Evolutionary conservation across 1,140 invertebrate genomes (phyloP), one percentile per base, ranked within the genome.

Genomic region (Cydia splendana): DNA sequence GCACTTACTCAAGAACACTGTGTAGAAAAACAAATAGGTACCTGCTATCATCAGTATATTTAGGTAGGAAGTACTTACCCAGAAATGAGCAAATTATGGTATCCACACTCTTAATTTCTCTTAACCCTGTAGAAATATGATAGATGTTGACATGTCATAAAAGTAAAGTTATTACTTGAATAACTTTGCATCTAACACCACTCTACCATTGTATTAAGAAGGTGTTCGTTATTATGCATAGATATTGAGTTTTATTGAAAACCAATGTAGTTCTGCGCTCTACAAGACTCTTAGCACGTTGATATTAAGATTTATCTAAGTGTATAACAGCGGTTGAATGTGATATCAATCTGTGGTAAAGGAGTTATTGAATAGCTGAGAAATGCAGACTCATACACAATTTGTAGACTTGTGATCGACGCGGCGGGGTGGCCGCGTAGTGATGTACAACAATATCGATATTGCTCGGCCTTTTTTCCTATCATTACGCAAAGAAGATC

Each of bases 321-420:
- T 62, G 57, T 20, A 62, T 24, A 62, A 24, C 2, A 62, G 2
- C 57, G 6, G 57, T 62, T 20, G 57, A 71, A 76, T 78, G 65
- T 79, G 88, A 86, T 88, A 87, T 82, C 78, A 79, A 88, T 88
- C 87, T 84, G 80, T 77, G 82, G 86, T 87, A 82, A 87, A 84
- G 80, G 80, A 83, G 85, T 81, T 88, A 90, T 89, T 91, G 88
- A 89, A 90, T 89, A 89, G 85, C 85, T 77, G 80, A 82, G 84
- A 86, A 88, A 83, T 84, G 82, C 80, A 82, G 81, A 85, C 77
- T 87, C 84, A 85, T 87, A 85, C 84, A 88, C 87, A 90, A 88
- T 89, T 89, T 85, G 86, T 79, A 79, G 80, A 78, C 80, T 84
- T 81, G 85, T 87, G 75, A 87, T 84, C 84, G 82, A 84, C 88